These are phyloP conservation scores for Otolemur garnettii DNA, from an alignment of 2,113 vertebrate genomes.

Conservation along the genomic window DNA sequence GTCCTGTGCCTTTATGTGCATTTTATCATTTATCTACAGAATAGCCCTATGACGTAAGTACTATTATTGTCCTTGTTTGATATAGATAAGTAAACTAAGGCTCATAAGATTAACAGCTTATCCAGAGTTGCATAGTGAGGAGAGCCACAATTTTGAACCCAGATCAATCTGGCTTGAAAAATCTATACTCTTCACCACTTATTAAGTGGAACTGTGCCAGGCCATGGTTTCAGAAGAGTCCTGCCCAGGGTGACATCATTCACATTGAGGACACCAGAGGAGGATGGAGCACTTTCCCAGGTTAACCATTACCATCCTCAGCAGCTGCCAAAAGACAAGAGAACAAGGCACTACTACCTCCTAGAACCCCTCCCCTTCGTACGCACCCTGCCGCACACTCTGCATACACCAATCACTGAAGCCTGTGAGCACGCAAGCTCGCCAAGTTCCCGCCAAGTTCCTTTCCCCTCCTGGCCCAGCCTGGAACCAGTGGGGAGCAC, in stretches of 20 bases:
- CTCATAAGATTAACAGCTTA: not conserved
- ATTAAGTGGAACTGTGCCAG: conserved; percentile 2
- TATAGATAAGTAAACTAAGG: conserved; percentile 5
- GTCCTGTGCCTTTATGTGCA: not conserved
- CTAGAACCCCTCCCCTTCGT: conserved; percentile 50
- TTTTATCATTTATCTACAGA: not conserved
- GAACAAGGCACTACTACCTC: not conserved
- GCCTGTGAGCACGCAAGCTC: not conserved
- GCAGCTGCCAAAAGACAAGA: conserved; percentile 69
- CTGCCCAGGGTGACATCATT: not conserved
- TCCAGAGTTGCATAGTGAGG: not conserved
- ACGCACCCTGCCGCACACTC: not conserved
- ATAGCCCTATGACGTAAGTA: not conserved
- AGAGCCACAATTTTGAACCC: not conserved
- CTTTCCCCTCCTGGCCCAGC: not conserved
- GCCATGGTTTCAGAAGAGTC: not conserved
- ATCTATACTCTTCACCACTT: conserved; percentile 29
- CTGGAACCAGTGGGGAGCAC: not conserved
- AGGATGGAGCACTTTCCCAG: not conserved
- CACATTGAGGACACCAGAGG: conserved; percentile 44
- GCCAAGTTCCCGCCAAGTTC: rapidly evolving
- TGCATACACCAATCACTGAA: not conserved
- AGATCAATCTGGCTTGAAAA: conserved; percentile 26
- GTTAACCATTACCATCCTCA: conserved; percentile 66
- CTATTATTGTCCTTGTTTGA: not conserved